phyloP scores from a whole-genome alignment of 1,140 invertebrate genomes.

The Aporrectodea caliginosa region DNA sequence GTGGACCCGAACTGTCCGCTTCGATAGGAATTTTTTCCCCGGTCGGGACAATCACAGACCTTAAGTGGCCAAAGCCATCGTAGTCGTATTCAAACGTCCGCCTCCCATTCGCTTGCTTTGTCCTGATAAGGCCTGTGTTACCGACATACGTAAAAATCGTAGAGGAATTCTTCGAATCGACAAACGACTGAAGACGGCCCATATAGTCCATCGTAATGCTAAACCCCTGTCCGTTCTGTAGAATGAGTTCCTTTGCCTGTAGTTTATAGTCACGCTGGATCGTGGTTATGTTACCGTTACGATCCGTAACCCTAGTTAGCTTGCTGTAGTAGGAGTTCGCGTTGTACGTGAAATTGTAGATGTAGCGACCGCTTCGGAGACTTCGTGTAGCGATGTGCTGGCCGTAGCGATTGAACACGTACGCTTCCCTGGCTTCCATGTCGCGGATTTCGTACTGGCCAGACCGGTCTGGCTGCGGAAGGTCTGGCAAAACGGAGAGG shows the following conservation, averaged over 20 bases:
- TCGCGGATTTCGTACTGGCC: slow-evolving; percentile 89
- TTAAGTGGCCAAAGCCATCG: slow-evolving; percentile 77
- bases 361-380: slow-evolving; percentile 83
- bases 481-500: slow-evolving; percentile 81
- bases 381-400: slow-evolving; percentile 89
- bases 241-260: slow-evolving; percentile 83
- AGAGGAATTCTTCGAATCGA: slow-evolving; percentile 84
- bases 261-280: slow-evolving; percentile 68
- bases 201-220: slow-evolving; percentile 75
- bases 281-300: slow-evolving; percentile 80
- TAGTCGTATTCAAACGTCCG: slow-evolving; percentile 85
- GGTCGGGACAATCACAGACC: slow-evolving; percentile 78
- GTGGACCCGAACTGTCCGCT: too few relatives aligned
- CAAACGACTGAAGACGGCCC: slow-evolving; percentile 81
- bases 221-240: slow-evolving; percentile 88
- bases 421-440: slow-evolving; percentile 83
- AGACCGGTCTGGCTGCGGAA: slow-evolving; percentile 83
- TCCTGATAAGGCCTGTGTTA: slow-evolving; percentile 74
- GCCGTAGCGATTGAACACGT: slow-evolving; percentile 92
- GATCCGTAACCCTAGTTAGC: slow-evolving; percentile 83
- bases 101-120: slow-evolving; percentile 67
- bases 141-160: slow-evolving; percentile 89
- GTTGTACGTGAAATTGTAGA: slow-evolving; percentile 90
- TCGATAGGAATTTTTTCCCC: too few relatives aligned
- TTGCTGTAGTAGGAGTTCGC: slow-evolving; percentile 95